These are phyloP conservation scores for Liposcelis brunnea DNA, from an alignment of 2,888 invertebrate species.

Conservation along the genomic window DNA sequence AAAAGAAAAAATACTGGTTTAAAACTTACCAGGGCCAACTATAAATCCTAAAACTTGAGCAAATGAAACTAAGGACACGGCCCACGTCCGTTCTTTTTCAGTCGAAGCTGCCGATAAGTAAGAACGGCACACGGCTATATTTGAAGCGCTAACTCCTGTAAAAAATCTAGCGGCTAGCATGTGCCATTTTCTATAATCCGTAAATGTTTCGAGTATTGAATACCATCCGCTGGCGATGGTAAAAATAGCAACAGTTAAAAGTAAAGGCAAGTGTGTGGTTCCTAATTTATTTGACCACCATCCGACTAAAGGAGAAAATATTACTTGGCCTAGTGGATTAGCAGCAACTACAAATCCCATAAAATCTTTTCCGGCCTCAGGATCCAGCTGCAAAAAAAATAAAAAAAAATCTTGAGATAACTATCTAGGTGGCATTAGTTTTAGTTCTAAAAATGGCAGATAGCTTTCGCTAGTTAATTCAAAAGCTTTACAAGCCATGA, in stretches of 20 bases:
- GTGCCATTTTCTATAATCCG: slow-evolving; percentile 45
- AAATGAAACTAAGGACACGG: slow-evolving; percentile 66
- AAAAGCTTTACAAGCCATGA: too few species aligned
- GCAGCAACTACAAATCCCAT: slow-evolving; percentile 72
- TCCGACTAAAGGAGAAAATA: slow-evolving; percentile 68
- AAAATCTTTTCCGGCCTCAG: slow-evolving; percentile 59
- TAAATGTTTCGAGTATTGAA: slow-evolving; percentile 53
- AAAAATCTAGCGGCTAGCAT: slow-evolving; percentile 62
- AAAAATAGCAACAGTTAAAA: slow-evolving; percentile 51
- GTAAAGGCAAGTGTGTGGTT: slow-evolving; percentile 51
- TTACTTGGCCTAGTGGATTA: slow-evolving; percentile 72
- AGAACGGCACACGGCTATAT: slow-evolving; percentile 66
- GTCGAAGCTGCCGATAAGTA: slow-evolving; percentile 75
- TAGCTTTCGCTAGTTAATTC: too few species aligned
- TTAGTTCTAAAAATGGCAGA: too few species aligned
- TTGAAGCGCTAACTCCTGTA: slow-evolving; percentile 71
- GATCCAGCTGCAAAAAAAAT: slow-evolving; percentile 46
- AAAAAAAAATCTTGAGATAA: slow-evolving; percentile 9
- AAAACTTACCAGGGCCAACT: slow-evolving; percentile 44
- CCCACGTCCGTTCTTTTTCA: slow-evolving; percentile 58
- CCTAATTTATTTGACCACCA: slow-evolving; percentile 67
- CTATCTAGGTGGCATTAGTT: slow-evolving; percentile 9
- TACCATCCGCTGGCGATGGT: slow-evolving; percentile 55
- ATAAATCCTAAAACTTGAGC: slow-evolving; percentile 78
- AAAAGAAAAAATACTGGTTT: neutral